Conservation (phyloP, 2,888 invertebrate genomes). For the Drosophila dives region DNA sequence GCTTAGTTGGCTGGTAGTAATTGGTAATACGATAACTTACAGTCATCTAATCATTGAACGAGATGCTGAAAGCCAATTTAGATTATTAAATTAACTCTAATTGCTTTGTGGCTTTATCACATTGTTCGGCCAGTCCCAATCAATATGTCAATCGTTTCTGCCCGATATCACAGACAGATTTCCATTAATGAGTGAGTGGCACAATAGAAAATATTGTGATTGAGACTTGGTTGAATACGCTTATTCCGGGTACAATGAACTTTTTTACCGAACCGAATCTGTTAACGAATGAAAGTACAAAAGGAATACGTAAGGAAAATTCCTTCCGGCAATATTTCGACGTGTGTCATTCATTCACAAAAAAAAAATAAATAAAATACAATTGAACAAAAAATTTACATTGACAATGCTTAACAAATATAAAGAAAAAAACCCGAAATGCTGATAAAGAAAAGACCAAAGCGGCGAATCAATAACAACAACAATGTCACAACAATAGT, state of each 20-base stretch:
- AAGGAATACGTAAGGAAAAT: slow-evolving; percentile 39
- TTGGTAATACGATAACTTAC: slow-evolving; percentile 45
- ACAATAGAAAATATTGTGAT: neutral
- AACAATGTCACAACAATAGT: slow-evolving; percentile 24
- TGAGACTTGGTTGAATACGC: neutral
- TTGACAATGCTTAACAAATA: slow-evolving; percentile 26
- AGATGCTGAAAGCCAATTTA: slow-evolving; percentile 16
- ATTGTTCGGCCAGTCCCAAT: slow-evolving; percentile 1
- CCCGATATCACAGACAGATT: neutral
- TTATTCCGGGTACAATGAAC: slow-evolving; percentile 38
- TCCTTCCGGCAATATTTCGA: slow-evolving; percentile 62
- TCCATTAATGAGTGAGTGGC: slow-evolving; percentile 7
- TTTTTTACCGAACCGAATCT: slow-evolving; percentile 18
- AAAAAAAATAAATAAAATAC: slow-evolving; percentile 3
- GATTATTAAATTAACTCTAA: slow-evolving; percentile 7
- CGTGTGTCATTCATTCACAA: slow-evolving; percentile 63
- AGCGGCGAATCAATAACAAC: slow-evolving; percentile 42
- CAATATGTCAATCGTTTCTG: neutral
- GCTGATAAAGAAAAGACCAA: slow-evolving; percentile 23
- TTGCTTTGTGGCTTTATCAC: slow-evolving; percentile 2
- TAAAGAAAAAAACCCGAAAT: slow-evolving; percentile 14
- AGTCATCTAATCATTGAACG: slow-evolving; percentile 8
- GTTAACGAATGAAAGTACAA: slow-evolving; percentile 35
- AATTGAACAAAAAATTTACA: slow-evolving; percentile 16
- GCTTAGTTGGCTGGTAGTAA: slow-evolving; percentile 30